Conservation (phyloP, 2,888 invertebrate genomes). For the Scaptomyza parva region DNA sequence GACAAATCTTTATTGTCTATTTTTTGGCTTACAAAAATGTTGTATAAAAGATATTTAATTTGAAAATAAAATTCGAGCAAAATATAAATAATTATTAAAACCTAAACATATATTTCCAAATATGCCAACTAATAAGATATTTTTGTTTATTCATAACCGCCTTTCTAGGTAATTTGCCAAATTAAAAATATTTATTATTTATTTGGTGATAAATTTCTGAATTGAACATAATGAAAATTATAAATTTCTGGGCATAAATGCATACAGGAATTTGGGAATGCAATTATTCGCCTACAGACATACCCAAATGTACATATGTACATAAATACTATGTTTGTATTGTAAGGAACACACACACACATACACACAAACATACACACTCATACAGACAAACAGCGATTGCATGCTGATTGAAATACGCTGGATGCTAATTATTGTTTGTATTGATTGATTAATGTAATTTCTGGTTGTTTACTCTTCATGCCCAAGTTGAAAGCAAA, state of each 20-base stretch:
- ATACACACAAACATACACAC: background rate
- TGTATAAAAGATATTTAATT: too few relatives aligned
- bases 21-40: too few relatives aligned
- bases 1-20: too few relatives aligned
- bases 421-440: conserved; percentile 37
- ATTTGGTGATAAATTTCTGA: background rate
- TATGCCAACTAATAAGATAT: too few relatives aligned
- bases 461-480: conserved; percentile 42
- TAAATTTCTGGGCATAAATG: background rate
- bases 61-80: too few relatives aligned
- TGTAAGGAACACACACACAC: background rate
- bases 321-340: too few relatives aligned
- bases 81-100: too few relatives aligned
- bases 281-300: background rate
- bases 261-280: background rate
- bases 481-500: background rate
- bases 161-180: background rate
- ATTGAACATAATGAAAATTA: background rate
- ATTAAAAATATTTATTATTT: background rate
- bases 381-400: too few relatives aligned
- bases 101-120: too few relatives aligned
- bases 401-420: conserved; percentile 26
- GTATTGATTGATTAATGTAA: conserved; percentile 37
- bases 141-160: too few relatives aligned
- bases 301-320: background rate